Conservation (phyloP, 2,113 vertebrate genomes). For the Pholis gunnellus region DNA sequence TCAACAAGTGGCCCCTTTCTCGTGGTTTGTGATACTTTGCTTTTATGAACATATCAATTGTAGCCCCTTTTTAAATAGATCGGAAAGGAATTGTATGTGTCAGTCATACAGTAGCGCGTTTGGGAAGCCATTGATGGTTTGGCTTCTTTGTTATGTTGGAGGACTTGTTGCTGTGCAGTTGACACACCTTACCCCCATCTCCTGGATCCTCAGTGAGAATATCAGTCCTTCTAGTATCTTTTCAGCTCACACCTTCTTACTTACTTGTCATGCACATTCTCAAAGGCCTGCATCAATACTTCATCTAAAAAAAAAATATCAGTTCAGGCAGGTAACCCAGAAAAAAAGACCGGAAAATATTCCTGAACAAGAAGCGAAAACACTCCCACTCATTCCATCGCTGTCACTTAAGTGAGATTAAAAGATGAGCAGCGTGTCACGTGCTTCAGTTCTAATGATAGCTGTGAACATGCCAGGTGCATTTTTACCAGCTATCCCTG, state of each 20-base stretch:
- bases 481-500: constrained; percentile 1
- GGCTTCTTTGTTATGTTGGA: constrained; percentile 6
- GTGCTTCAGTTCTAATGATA: not conserved
- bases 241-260: constrained; percentile 19
- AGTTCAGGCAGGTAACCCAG: constrained; percentile 25
- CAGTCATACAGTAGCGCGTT: not conserved
- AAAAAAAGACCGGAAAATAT: constrained; percentile 33
- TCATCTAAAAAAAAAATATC: constrained; percentile 17
- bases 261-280: constrained; percentile 35
- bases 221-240: not conserved
- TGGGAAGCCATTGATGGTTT: not conserved
- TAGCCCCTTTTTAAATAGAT: not conserved
- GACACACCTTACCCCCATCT: not conserved
- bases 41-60: not conserved
- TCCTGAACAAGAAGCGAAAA: constrained; percentile 28
- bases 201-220: constrained; percentile 9
- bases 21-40: not conserved
- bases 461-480: constrained; percentile 18
- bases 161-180: not conserved
- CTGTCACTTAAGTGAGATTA: constrained; percentile 6
- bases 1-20: not conserved
- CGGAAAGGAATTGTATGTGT: not conserved
- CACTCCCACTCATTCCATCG: constrained; percentile 23
- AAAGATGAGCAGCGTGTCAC: not conserved
- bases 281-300: constrained; percentile 17